These are phyloP conservation scores for Araneus ventricosus DNA, from an alignment of 1,140 invertebrate genomes.

Conservation along the genomic window DNA sequence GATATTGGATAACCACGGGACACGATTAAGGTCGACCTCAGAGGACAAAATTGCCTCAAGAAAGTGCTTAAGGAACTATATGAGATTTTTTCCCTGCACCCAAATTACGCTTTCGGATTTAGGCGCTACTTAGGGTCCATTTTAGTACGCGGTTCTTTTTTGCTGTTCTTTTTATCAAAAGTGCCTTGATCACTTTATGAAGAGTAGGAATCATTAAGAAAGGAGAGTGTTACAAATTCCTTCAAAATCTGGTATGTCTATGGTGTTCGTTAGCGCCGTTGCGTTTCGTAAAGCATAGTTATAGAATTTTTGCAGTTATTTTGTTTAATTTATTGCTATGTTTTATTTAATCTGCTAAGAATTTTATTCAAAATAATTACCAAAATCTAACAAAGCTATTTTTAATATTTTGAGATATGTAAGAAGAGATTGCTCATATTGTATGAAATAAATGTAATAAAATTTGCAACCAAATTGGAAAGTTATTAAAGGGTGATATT, in stretches of 20 bases:
- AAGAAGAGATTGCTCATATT: slow-evolving; percentile 58
- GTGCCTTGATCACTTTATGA: slow-evolving; percentile 57
- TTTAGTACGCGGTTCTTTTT: slow-evolving; percentile 16
- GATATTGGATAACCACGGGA: slow-evolving; percentile 66
- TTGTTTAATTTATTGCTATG: too few relatives aligned
- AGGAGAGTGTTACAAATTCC: slow-evolving; percentile 1
- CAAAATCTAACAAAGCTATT: too few relatives aligned
- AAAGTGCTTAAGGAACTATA: slow-evolving; percentile 67
- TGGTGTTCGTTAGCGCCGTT: too few relatives aligned
- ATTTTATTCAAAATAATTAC: too few relatives aligned
- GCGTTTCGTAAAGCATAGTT: too few relatives aligned
- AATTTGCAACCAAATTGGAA: slow-evolving; percentile 71
- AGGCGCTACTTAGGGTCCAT: slow-evolving; percentile 35
- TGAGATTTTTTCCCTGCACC: slow-evolving; percentile 28
- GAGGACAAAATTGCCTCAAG: slow-evolving; percentile 70
- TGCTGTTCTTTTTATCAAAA: not conserved
- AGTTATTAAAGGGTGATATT: slow-evolving; percentile 73
- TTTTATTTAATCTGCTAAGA: too few relatives aligned
- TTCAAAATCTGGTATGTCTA: not conserved
- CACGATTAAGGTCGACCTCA: slow-evolving; percentile 67
- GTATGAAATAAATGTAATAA: slow-evolving; percentile 75
- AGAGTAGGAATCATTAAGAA: slow-evolving; percentile 49
- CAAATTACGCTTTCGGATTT: slow-evolving; percentile 57
- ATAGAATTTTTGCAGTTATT: too few relatives aligned
- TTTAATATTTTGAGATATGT: too few relatives aligned